Conservation (phyloP, 2,888 invertebrate genomes). For the Melitaea athalia region DNA sequence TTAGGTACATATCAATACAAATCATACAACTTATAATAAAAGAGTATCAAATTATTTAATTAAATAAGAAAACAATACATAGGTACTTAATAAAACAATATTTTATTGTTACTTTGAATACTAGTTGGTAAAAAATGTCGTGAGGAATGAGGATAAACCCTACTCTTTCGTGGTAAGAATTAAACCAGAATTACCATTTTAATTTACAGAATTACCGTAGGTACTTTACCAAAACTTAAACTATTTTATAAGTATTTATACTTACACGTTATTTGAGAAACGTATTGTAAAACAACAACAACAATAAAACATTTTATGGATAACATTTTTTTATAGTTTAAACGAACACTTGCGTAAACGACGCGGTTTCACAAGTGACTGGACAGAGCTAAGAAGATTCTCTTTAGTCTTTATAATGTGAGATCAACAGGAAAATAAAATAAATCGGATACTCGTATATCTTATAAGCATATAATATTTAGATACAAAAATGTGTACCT, state of each 20-base stretch:
- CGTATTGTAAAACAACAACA: constrained; percentile 35
- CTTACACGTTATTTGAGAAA: constrained; percentile 41
- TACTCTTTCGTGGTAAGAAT: no score
- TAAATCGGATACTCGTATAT: constrained; percentile 25
- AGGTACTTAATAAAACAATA: no score
- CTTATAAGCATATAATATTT: neutral
- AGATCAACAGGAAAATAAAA: constrained; percentile 35
- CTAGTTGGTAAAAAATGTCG: no score
- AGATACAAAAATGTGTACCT: neutral
- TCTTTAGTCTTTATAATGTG: constrained; percentile 20
- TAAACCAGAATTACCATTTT: no score
- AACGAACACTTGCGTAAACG: constrained; percentile 7
- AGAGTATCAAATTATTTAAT: neutral
- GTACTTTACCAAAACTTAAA: neutral
- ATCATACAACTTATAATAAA: neutral
- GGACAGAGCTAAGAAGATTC: constrained; percentile 25
- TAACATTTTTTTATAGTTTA: constrained; percentile 30
- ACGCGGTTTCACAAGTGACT: constrained; percentile 19
- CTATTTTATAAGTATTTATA: constrained; percentile 17
- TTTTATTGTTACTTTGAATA: neutral
- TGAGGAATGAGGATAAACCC: no score
- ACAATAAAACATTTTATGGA: constrained; percentile 34
- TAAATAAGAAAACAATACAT: neutral
- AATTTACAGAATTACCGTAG: no score
- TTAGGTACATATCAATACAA: neutral